Evolutionary conservation across 1,140 invertebrate species (phyloP), one percentile per base, ranked within the genome.

Genomic region (Thaumatotibia leucotreta): DNA sequence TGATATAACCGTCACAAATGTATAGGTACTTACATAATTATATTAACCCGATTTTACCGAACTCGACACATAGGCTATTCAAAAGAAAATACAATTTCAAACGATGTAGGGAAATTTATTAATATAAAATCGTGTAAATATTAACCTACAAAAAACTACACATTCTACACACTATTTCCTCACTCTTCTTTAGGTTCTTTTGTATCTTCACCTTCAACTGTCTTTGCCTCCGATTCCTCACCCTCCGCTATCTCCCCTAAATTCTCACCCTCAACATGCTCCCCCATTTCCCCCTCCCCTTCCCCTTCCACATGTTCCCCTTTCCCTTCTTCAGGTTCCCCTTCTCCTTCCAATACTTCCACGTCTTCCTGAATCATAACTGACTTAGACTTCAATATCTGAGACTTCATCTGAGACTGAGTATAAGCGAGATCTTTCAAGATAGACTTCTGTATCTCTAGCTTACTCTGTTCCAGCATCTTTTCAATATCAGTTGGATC

Each of bases 371-470:
- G 62, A 27, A 83, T 75, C 22, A 74, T 66, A 5, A 80, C 35
- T 22, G 49, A 69, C 69, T 75, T 63, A 9, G 65, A 63, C 24
- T 45, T 39, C 69, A 20, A 27, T 27, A 58, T 29, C 9, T 61
- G 32, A 61, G 24, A 35, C 62, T 65, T 80, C 23, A 82, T 17
- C 9, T 70, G 65, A 66, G 76, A 74, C 72, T 84, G 79, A 17
- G 84, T 84, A 63, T 83, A 83, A 24, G 75, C 80, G 17, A 90
- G 69, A 66, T 90, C 88, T 75, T 80, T 85, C 50, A 87, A 68
- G 32, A 89, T 84, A 6, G 84, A 87, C 64, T 86, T 88, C 50
- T 90, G 85, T 27, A 88, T 84, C 66, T 88, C 84, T n/a, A 83
- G 23, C 70, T 89, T 89, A 69, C 88, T 89, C 0, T 70, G 83